phyloP scores from a whole-genome alignment of 2,888 invertebrate genomes.

The Tanytarsus gracilentus region DNA sequence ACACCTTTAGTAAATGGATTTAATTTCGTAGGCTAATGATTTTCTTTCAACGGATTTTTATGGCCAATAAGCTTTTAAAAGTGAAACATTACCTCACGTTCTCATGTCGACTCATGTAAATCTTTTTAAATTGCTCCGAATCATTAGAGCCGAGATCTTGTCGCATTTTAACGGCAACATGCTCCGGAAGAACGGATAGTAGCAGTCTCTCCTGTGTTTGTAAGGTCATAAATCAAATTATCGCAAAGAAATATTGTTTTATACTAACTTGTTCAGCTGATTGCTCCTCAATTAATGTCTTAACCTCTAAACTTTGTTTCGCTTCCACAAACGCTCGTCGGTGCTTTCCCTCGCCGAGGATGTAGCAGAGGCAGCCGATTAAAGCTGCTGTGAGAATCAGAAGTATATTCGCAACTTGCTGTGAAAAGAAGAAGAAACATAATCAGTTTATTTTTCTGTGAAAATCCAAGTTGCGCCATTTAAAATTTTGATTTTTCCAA shows the following conservation, averaged over 20 bases:
- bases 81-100: slow-evolving; percentile 70
- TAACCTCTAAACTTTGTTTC: slow-evolving; percentile 81
- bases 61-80: neutral
- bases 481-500: too few relatives aligned
- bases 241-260: neutral
- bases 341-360: slow-evolving; percentile 76
- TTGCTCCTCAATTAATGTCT: slow-evolving; percentile 87
- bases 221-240: neutral
- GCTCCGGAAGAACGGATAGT: slow-evolving; percentile 87
- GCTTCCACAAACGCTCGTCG: slow-evolving; percentile 82
- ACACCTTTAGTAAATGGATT: too few relatives aligned
- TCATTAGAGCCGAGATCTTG: slow-evolving; percentile 86
- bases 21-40: too few relatives aligned
- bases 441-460: neutral
- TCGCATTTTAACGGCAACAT: slow-evolving; percentile 94
- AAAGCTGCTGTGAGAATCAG: slow-evolving; percentile 62
- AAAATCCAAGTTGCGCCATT: neutral
- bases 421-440: slow-evolving; percentile 32
- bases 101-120: slow-evolving; percentile 94
- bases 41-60: too few relatives aligned
- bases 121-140: slow-evolving; percentile 87
- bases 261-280: slow-evolving; percentile 73
- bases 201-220: slow-evolving; percentile 74
- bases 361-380: slow-evolving; percentile 64
- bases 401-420: slow-evolving; percentile 65